Percentiles rank a stretch among this genome's conserved stretches.
These are phyloP conservation scores for Actinia tenebrosa DNA, from an alignment of 64 coral and sea anemone species.

Conservation along the genomic window DNA sequence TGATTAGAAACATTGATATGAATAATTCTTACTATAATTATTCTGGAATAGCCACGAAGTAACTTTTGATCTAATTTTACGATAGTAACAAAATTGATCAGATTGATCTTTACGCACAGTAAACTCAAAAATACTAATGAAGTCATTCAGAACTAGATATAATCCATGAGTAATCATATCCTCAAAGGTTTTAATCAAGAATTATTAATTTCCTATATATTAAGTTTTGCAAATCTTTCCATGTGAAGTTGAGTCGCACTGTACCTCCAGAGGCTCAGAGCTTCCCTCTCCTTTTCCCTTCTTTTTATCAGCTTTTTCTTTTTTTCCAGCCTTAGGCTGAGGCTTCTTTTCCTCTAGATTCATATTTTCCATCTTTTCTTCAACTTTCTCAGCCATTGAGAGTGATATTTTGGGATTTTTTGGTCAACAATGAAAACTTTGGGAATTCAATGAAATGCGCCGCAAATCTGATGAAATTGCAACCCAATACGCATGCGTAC, in stretches of 20 bases:
- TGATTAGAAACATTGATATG: no score
- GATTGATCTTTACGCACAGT: no score
- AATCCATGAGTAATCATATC: no score
- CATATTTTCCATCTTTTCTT: conserved; percentile 58
- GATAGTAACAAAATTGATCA: no score
- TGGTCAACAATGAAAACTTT: neutral
- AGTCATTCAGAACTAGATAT: no score
- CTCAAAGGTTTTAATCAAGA: neutral
- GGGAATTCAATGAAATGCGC: neutral
- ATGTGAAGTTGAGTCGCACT: neutral
- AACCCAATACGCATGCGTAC: neutral
- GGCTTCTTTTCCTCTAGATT: conserved; percentile 42
- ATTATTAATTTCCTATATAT: neutral
- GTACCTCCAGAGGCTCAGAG: conserved; percentile 43
- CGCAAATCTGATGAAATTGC: conserved; percentile 20
- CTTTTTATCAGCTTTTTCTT: conserved; percentile 38
- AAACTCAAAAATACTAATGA: no score
- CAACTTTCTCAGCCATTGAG: conserved; percentile 32
- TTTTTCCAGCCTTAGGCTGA: neutral
- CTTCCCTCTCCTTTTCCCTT: conserved; percentile 37
- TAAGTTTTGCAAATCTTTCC: neutral
- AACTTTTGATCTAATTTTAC: no score
- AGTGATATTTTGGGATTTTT: neutral
- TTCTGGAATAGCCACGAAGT: no score
- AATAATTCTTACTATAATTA: no score